Evolutionary conservation across 23 tunicate genomes (phyloP).

Genomic region (Ciona savignyi): DNA sequence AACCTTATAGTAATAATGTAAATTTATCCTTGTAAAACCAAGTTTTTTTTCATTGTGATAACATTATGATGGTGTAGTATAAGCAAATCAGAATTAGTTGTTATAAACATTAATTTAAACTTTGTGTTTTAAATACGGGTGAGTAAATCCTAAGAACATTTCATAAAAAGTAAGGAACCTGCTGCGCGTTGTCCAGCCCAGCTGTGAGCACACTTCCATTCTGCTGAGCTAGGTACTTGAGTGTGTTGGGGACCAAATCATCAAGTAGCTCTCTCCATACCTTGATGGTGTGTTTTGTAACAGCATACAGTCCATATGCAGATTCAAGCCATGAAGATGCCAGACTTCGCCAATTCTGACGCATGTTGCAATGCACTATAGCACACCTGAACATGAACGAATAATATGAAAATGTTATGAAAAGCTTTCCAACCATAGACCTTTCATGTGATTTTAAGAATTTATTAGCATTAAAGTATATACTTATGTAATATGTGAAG

Average conservation of each 20-base stretch:
- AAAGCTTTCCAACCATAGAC: too few relatives aligned
- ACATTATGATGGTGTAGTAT: too few relatives aligned
- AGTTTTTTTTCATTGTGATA: too few relatives aligned
- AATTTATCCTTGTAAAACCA: too few relatives aligned
- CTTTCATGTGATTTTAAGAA: too few relatives aligned
- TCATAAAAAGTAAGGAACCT: conserved; percentile 35
- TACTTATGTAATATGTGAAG: too few relatives aligned
- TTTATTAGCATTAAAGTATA: too few relatives aligned
- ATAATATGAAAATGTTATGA: too few relatives aligned
- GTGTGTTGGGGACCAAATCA: conserved; percentile 52
- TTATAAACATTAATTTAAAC: neutral
- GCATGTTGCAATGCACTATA: conserved; percentile 33
- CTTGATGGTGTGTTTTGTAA: conserved; percentile 34
- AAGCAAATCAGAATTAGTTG: neutral
- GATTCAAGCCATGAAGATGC: conserved; percentile 54
- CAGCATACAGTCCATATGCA: conserved; percentile 54
- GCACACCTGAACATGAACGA: conserved; percentile 43
- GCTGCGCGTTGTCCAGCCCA: conserved; percentile 23
- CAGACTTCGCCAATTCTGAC: conserved; percentile 46
- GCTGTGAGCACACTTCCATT: conserved; percentile 19
- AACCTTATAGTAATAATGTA: too few relatives aligned
- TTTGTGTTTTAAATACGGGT: too few relatives aligned
- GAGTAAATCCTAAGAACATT: too few relatives aligned
- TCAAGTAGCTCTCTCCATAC: conserved; percentile 47
- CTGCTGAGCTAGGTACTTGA: conserved; percentile 30